Base-by-base conservation (phyloP, 53 echinoderm and acorn worm species). In the Astropecten irregularis region DNA sequence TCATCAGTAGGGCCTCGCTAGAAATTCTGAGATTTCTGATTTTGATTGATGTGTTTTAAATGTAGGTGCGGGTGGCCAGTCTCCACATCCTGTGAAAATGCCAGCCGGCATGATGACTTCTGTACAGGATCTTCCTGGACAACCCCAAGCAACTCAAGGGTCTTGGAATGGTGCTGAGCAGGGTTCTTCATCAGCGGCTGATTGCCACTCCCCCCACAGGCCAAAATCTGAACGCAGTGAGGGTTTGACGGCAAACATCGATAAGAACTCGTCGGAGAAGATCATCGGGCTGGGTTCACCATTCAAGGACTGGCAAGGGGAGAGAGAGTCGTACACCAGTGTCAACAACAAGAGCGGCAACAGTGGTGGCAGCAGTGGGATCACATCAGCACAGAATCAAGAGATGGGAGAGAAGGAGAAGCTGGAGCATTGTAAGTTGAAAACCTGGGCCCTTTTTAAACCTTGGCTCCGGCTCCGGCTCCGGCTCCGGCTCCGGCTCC, bases 221-320 rank as follows among this genome's bases (percentile, higher is more conserved):
- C n/a, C n/a, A n/a, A n/a, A n/a, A n/a, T n/a, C n/a, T n/a, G 60
- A 25, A 25, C 5, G 63, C 25, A 62, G 32, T 19, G 77, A 77
- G 47, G 79, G 79, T 13, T 48, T 79, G 62, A 79, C 79, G 7
- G 79, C 62, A 60, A 79, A 79, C 63, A 79, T 79, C 33, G 22
- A 79, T 56, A 79, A 79, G 49, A 27, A 26, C 68, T 61, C 62
- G 18, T 79, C 79, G 1, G 79, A 79, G 79, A 79, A 79, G 33
- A 62, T 79, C 28, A 79, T 44, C 35, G 79, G 79, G 8, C 79
- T 79, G 31, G 79, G 47, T 15, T 79, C 79, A 19, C 79, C 79
- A 4, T 79, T 79, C 61, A 60, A 79, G 47, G 61, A 21, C 47
- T 79, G 79, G 79, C 61, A 44, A 6, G 62, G 79, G 61, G 79